A percentile compares a stretch with the other conserved stretches of the same genome.
These are phyloP conservation scores for Paedocypris micromegethes DNA, from an alignment of 2,797 vertebrate species.

Conservation along the genomic window DNA sequence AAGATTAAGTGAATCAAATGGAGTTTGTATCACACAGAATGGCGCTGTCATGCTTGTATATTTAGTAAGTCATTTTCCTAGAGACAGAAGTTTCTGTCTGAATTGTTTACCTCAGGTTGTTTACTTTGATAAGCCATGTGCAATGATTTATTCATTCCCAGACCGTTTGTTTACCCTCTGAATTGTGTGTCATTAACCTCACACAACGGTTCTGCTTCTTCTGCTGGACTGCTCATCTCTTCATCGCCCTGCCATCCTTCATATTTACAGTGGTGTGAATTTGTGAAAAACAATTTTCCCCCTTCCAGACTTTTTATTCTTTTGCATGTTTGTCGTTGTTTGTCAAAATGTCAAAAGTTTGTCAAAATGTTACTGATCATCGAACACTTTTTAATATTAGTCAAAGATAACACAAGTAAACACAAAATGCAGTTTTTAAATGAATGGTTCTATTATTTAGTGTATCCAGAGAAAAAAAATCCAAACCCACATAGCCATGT, in stretches of 20 bases:
- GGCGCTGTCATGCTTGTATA: conserved; percentile 22
- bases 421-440: too few relatives aligned
- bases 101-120: conserved; percentile 50
- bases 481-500: too few relatives aligned
- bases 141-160: conserved; percentile 51
- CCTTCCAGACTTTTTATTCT: too few relatives aligned
- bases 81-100: conserved; percentile 30
- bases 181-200: conserved; percentile 51
- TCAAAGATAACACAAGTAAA: too few relatives aligned
- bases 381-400: too few relatives aligned
- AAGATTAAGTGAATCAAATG: conserved; percentile 24
- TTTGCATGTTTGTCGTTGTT: too few relatives aligned
- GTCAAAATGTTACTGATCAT: too few relatives aligned
- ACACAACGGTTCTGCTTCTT: conserved; percentile 48
- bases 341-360: too few relatives aligned
- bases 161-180: conserved; percentile 48
- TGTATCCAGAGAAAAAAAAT: too few relatives aligned
- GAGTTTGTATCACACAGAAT: conserved; percentile 26
- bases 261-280: neutral
- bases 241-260: conserved; percentile 1
- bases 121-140: conserved; percentile 52
- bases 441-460: too few relatives aligned
- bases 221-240: conserved; percentile 32
- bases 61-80: conserved; percentile 27
- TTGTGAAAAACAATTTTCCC: too few relatives aligned